Conservation (phyloP, 2,797 vertebrate species). For the Carcharodon carcharias region DNA sequence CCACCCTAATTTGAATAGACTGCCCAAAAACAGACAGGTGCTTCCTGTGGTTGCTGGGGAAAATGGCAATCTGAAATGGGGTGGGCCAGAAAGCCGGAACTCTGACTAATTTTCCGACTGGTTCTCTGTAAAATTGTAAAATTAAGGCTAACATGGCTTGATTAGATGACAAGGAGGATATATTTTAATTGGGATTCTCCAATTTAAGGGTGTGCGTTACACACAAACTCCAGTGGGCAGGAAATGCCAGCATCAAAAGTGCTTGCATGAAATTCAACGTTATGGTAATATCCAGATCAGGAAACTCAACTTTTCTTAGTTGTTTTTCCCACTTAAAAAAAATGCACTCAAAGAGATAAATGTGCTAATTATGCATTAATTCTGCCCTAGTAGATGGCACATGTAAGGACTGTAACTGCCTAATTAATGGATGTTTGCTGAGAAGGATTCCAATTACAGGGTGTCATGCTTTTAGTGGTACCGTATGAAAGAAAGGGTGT, state of each 20-base stretch:
- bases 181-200: not conserved
- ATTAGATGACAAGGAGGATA: not conserved
- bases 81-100: not conserved
- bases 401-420: not conserved
- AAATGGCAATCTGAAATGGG: not conserved
- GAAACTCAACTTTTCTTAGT: not conserved
- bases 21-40: not conserved
- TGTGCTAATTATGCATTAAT: not conserved
- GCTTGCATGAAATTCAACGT: not conserved
- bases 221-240: not conserved
- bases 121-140: not conserved
- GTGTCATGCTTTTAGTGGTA: not conserved
- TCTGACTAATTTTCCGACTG: not conserved
- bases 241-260: not conserved
- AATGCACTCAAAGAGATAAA: not conserved
- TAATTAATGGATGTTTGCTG: not conserved
- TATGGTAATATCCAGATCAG: not conserved
- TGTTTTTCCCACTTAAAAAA: not conserved
- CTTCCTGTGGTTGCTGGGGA: not conserved
- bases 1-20: not conserved
- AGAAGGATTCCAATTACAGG: not conserved
- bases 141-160: not conserved
- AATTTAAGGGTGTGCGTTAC: not conserved
- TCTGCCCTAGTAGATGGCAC: not conserved
- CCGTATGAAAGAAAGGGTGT: not conserved